phyloP scores from a whole-genome alignment of 1,140 invertebrate species.

The Pseudomyrmex sp. region DNA sequence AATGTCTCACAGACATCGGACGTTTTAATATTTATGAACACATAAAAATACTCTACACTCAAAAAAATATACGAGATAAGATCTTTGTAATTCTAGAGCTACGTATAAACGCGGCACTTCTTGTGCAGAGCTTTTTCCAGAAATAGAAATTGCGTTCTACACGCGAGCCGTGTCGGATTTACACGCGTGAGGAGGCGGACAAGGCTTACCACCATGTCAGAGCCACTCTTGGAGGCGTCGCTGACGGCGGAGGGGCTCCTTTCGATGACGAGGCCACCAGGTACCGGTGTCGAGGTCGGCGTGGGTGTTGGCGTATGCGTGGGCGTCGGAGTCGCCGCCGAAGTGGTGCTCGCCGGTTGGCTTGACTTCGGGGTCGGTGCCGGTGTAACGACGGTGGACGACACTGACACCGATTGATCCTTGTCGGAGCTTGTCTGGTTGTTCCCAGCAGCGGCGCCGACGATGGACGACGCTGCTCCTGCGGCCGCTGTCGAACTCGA shows the following conservation, averaged over 20 bases:
- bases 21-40: too few relatives aligned
- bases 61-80: too few relatives aligned
- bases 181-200: slow-evolving; percentile 23
- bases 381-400: slow-evolving; percentile 71
- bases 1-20: too few relatives aligned
- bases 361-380: slow-evolving; percentile 73
- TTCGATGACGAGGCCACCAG: slow-evolving; percentile 84
- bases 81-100: too few relatives aligned
- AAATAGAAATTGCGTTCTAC: too few relatives aligned
- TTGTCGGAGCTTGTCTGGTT: slow-evolving; percentile 71
- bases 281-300: slow-evolving; percentile 73
- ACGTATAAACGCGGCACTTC: too few relatives aligned
- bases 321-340: slow-evolving; percentile 70
- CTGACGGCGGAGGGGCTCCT: slow-evolving; percentile 89
- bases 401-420: slow-evolving; percentile 74
- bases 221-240: slow-evolving; percentile 90
- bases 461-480: slow-evolving; percentile 78
- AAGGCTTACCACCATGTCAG: slow-evolving; percentile 89
- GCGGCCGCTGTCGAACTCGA: slow-evolving; percentile 81
- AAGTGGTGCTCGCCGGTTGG: slow-evolving; percentile 65
- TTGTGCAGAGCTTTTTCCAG: too few relatives aligned
- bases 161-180: too few relatives aligned
- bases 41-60: too few relatives aligned
- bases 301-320: slow-evolving; percentile 70
- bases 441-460: slow-evolving; percentile 64